These are phyloP conservation scores for Frankliniella fusca DNA, from an alignment of 2,888 invertebrate genomes.

Conservation along the genomic window DNA sequence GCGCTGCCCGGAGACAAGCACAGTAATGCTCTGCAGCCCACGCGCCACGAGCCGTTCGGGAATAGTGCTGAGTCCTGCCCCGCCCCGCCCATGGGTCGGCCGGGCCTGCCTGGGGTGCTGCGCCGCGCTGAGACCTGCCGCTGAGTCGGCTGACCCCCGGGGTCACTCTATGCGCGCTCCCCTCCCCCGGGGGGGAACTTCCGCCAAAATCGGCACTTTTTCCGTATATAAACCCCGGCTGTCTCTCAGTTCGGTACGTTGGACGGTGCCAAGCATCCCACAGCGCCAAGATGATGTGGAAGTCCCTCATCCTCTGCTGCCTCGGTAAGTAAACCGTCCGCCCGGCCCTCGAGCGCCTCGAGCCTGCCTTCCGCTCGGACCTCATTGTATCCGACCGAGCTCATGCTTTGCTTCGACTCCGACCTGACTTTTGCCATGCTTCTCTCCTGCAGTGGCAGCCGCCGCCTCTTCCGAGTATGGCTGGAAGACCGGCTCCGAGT, in stretches of 20 bases:
- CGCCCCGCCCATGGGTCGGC: neutral
- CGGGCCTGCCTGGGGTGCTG: neutral
- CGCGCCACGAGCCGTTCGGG: neutral
- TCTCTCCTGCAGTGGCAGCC: slow-evolving; percentile 31
- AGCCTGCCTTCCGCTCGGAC: neutral
- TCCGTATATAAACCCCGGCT: neutral
- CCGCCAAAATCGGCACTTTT: neutral
- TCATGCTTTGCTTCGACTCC: neutral
- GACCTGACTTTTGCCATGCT: neutral
- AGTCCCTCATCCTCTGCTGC: neutral
- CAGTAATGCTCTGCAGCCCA: neutral
- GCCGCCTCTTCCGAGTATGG: neutral
- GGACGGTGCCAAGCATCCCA: slow-evolving; percentile 1
- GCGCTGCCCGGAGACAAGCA: neutral
- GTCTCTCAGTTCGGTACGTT: neutral
- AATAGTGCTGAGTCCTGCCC: neutral
- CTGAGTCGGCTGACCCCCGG: neutral
- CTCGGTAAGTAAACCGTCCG: neutral
- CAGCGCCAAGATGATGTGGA: neutral
- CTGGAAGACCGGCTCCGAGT: slow-evolving; percentile 58
- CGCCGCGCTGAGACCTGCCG: neutral
- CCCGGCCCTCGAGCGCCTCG: neutral
- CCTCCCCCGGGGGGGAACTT: neutral
- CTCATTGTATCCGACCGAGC: neutral
- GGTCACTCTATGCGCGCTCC: neutral